Conservation (phyloP, 2,797 vertebrate genomes). For the Psittacula echo region DNA sequence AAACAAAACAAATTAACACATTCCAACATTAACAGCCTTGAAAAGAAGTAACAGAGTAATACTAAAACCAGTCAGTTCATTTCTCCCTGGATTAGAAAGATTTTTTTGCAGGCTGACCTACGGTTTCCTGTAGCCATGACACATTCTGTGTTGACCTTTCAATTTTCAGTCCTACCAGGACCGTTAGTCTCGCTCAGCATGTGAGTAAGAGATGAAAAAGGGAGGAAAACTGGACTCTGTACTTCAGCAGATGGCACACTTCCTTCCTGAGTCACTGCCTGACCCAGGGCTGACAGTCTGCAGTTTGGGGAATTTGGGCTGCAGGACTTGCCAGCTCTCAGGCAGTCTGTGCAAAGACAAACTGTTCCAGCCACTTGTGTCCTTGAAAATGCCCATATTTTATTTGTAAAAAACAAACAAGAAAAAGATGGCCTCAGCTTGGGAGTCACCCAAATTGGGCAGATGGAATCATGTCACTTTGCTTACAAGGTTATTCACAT, state of each 20-base stretch:
- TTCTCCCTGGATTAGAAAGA: not conserved
- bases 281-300: not conserved
- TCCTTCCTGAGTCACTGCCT: not conserved
- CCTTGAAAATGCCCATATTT: not conserved
- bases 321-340: not conserved
- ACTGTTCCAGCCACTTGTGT: not conserved
- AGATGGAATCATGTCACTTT: conserved; percentile 32
- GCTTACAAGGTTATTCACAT: not conserved
- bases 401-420: not conserved
- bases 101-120: not conserved
- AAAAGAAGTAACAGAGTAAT: not conserved
- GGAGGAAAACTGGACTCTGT: not conserved
- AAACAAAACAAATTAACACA: not conserved
- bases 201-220: not conserved
- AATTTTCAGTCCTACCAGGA: not conserved
- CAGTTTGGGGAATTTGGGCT: not conserved
- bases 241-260: not conserved
- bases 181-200: not conserved
- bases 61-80: not conserved
- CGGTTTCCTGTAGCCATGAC: not conserved
- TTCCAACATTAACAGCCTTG: not conserved
- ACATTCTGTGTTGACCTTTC: not conserved
- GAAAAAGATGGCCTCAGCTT: not conserved
- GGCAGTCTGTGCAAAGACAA: not conserved
- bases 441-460: not conserved